A percentile compares a stretch with the other conserved stretches of the same genome.
Evolutionary conservation across 2,888 invertebrate species (phyloP).

Genomic region (Agrochola lychnidis): DNA sequence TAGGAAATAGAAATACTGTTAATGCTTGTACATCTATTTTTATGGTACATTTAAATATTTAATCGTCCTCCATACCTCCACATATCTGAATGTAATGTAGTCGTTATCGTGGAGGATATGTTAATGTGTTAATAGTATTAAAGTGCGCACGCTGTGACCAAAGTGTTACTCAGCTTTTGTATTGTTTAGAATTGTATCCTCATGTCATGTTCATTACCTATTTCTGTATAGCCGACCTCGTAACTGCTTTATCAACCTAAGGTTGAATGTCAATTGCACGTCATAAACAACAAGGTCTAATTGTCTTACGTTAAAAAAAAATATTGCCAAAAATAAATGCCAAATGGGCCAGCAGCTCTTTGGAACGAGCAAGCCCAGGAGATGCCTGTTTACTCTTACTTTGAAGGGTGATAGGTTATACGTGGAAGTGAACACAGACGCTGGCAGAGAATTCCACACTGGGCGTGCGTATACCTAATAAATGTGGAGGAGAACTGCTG

Average conservation of each 20-base stretch:
- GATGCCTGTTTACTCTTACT: no score
- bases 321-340: no score
- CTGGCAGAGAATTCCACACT: no score
- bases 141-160: conserved; percentile 3
- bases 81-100: neutral
- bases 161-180: conserved; percentile 20
- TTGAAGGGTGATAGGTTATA: no score
- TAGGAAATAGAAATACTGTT: no score
- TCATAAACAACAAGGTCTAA: neutral
- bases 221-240: neutral
- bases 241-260: neutral
- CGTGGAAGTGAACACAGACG: no score
- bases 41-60: neutral
- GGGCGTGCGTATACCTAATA: no score
- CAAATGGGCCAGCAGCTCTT: no score
- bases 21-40: neutral
- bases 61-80: neutral
- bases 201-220: conserved; percentile 2
- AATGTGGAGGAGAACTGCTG: no score
- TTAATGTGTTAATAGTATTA: conserved; percentile 8
- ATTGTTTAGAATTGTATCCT: conserved; percentile 26
- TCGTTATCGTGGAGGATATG: neutral
- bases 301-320: neutral
- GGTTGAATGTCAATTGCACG: neutral
- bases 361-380: no score